phyloP scores from a whole-genome alignment of 2,888 invertebrate species.

The Lottia scabra region DNA sequence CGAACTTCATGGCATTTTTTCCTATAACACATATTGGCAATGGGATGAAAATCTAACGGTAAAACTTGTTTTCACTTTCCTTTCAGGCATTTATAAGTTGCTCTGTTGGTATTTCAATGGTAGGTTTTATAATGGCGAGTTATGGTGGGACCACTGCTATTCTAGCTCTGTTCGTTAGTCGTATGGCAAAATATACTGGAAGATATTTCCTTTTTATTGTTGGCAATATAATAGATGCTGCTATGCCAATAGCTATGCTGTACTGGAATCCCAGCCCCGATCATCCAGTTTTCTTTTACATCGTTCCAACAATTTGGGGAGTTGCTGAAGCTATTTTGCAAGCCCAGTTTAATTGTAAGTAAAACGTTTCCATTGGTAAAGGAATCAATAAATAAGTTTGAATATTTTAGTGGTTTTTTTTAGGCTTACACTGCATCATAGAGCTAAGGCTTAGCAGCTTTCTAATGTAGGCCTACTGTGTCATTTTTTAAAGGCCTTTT shows the following conservation, averaged over 20 bases:
- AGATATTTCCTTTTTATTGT: constrained; percentile 8
- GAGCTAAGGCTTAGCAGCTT: no score
- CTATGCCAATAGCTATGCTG: constrained; percentile 32
- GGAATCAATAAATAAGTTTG: no score
- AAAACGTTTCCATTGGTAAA: no score
- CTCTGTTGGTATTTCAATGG: constrained; percentile 15
- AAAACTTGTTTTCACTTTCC: not conserved
- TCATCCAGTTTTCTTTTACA: not conserved
- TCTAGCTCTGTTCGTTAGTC: constrained; percentile 4
- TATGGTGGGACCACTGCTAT: constrained; percentile 11
- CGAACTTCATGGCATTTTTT: no score
- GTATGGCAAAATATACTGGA: constrained; percentile 12
- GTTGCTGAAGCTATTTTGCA: constrained; percentile 12
- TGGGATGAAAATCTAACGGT: no score
- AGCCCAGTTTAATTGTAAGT: constrained; percentile 20
- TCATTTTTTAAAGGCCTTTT: no score
- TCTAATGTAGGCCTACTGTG: no score
- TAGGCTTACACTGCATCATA: no score
- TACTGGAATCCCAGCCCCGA: constrained; percentile 11
- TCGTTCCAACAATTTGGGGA: constrained; percentile 13
- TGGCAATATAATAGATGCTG: not conserved
- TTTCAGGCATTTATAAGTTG: constrained; percentile 21
- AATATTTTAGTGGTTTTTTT: no score
- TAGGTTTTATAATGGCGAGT: constrained; percentile 19
- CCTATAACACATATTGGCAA: no score